Percentiles rank a stretch among this genome's conserved stretches.
phyloP scores from a whole-genome alignment of 2,888 invertebrate genomes.

The Venustoraphidia nigricollis region DNA sequence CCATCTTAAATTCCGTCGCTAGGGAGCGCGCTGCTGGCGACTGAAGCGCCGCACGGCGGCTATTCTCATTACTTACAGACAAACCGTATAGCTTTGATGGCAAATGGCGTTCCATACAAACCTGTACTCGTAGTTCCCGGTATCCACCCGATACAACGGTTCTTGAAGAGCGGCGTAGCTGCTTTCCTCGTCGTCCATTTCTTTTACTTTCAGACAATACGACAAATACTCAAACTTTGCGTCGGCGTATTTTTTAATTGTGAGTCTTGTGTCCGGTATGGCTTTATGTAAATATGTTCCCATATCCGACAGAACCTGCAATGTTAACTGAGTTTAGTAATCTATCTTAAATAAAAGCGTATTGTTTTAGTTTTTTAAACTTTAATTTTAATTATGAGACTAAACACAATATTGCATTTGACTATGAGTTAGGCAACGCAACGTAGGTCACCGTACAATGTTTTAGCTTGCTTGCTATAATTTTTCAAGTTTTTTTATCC shows the following conservation, averaged over 20 bases:
- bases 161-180: conserved; percentile 87
- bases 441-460: too few relatives aligned
- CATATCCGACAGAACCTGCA: conserved; percentile 77
- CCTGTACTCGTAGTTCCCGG: conserved; percentile 98
- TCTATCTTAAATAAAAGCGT: neutral
- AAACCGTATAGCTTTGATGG: too few relatives aligned
- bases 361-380: too few relatives aligned
- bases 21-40: too few relatives aligned
- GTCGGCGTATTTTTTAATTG: conserved; percentile 95
- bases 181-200: conserved; percentile 98
- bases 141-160: conserved; percentile 93
- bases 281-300: conserved; percentile 95
- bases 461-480: too few relatives aligned
- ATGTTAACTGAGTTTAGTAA: conserved; percentile 8
- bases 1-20: too few relatives aligned
- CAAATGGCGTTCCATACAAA: conserved; percentile 14
- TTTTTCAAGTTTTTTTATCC: too few relatives aligned
- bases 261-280: conserved; percentile 94
- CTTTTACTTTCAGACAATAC: conserved; percentile 97
- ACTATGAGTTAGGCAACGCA: too few relatives aligned
- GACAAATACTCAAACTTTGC: conserved; percentile 98
- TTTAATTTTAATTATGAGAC: too few relatives aligned
- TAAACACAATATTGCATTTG: too few relatives aligned
- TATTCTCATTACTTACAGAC: too few relatives aligned
- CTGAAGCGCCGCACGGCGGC: too few relatives aligned